These are phyloP conservation scores for Tragelaphus imberbis DNA, from an alignment of 2,113 vertebrate genomes.

Conservation along the genomic window DNA sequence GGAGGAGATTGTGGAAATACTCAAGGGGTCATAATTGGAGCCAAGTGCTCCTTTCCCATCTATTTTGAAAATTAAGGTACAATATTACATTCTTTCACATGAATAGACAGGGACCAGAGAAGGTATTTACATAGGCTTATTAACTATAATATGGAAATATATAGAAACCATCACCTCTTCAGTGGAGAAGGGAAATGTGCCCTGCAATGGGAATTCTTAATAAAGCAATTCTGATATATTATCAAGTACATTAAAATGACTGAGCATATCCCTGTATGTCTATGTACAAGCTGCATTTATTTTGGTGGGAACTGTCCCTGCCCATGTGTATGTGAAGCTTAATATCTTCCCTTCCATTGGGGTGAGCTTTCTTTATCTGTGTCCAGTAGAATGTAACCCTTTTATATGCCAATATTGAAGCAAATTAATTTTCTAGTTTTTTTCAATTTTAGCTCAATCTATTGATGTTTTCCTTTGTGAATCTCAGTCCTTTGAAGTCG, in stretches of 20 bases:
- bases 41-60: background rate
- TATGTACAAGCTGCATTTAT: conserved; percentile 13
- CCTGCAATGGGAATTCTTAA: conserved; percentile 16
- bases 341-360: background rate
- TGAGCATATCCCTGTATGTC: background rate
- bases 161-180: conserved; percentile 8
- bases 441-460: conserved; percentile 34
- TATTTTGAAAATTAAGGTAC: background rate
- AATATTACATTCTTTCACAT: background rate
- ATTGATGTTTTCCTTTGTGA: conserved; percentile 41
- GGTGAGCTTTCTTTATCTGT: background rate
- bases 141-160: background rate
- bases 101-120: background rate
- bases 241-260: conserved; percentile 19
- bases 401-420: conserved; percentile 26
- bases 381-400: background rate
- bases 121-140: background rate
- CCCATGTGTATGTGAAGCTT: conserved; percentile 4
- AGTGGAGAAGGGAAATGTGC: background rate
- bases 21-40: background rate
- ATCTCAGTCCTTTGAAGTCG: background rate
- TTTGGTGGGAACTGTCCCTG: background rate
- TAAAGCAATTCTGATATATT: conserved; percentile 22
- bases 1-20: background rate
- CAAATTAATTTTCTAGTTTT: conserved; percentile 31